These are phyloP conservation scores for Oeneis ivallda DNA, from an alignment of 2,888 invertebrate species.

Conservation along the genomic window DNA sequence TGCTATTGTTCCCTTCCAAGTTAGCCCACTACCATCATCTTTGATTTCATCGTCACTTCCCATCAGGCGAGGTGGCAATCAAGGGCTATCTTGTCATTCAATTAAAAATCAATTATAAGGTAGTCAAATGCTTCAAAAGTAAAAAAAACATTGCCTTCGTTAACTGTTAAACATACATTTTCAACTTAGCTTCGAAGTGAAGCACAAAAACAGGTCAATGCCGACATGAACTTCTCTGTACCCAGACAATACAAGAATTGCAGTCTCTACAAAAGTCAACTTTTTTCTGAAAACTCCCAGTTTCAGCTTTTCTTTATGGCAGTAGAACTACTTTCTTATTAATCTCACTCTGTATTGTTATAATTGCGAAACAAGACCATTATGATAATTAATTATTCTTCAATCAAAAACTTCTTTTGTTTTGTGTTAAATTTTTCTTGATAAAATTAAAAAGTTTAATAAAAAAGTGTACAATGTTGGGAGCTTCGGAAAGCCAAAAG, in stretches of 20 bases:
- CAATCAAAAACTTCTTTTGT: constrained; percentile 12
- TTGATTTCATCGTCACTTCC: too few relatives aligned
- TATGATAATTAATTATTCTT: constrained; percentile 2
- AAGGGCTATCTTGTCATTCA: too few relatives aligned
- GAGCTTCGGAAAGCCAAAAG: neutral
- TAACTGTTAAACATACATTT: neutral
- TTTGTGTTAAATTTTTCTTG: neutral
- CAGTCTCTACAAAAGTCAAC: constrained; percentile 7
- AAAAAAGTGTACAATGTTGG: neutral
- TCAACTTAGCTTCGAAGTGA: neutral
- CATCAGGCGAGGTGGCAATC: too few relatives aligned
- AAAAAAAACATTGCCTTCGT: constrained; percentile 1
- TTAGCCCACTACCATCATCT: too few relatives aligned
- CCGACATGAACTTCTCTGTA: constrained; percentile 16
- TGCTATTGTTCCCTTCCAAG: too few relatives aligned
- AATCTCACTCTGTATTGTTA: constrained; percentile 14
- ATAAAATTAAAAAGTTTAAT: neutral
- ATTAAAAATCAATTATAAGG: too few relatives aligned
- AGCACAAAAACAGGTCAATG: constrained; percentile 19
- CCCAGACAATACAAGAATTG: constrained; percentile 19
- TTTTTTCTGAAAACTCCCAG: constrained; percentile 14
- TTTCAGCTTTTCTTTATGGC: constrained; percentile 4
- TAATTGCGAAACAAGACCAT: constrained; percentile 13
- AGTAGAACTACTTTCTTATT: constrained; percentile 15
- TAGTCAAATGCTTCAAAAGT: neutral